Evolutionary conservation across 1,140 invertebrate species (phyloP).

Genomic region (Agrilus planipennis): DNA sequence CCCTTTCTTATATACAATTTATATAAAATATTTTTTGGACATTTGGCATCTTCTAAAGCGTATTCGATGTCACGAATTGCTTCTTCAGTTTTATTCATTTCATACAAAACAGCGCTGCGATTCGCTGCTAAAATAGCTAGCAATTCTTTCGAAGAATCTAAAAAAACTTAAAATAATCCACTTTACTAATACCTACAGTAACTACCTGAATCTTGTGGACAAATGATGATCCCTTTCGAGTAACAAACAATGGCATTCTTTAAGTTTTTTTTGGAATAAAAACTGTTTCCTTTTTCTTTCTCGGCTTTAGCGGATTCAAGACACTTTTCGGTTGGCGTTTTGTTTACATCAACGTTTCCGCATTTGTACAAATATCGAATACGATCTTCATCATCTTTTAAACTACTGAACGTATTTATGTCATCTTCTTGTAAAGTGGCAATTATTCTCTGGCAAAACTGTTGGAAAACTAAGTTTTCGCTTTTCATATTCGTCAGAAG

Average conservation of each 20-base stretch:
- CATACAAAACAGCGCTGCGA: conserved; percentile 75
- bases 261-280: conserved; percentile 66
- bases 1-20: conserved; percentile 22
- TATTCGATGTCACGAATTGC: conserved; percentile 63
- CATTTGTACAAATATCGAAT: conserved; percentile 23
- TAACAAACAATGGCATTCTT: conserved; percentile 61
- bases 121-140: conserved; percentile 71
- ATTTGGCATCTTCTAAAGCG: conserved; percentile 54
- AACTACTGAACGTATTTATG: conserved; percentile 17
- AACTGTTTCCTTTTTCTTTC: conserved; percentile 66
- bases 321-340: conserved; percentile 44
- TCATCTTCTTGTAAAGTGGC: conserved; percentile 17
- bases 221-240: conserved; percentile 52
- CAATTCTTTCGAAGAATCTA: conserved; percentile 40
- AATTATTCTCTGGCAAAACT: conserved; percentile 24
- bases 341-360: conserved; percentile 21
- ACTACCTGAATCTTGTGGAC: conserved; percentile 51
- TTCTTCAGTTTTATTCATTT: conserved; percentile 58
- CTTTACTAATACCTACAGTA: background rate
- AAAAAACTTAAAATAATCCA: conserved; percentile 9
- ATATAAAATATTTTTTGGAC: conserved; percentile 35
- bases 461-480: conserved; percentile 22
- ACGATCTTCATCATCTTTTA: conserved; percentile 21
- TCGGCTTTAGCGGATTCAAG: conserved; percentile 45
- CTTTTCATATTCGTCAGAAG: background rate